Evolutionary conservation across 2,888 invertebrate species (phyloP).

Genomic region (Octodonta nipae): DNA sequence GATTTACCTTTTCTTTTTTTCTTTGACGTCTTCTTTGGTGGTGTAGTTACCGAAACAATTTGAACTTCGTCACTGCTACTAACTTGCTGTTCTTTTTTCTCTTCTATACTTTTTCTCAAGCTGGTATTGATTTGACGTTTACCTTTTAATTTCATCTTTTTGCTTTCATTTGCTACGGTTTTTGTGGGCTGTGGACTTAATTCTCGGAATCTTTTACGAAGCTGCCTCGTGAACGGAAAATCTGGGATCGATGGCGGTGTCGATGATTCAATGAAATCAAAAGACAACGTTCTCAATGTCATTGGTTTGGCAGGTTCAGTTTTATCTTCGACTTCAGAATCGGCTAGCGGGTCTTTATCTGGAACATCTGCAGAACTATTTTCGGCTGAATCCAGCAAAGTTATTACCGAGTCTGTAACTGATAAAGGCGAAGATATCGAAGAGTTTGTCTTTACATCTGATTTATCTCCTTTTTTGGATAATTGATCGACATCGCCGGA

Average conservation of each 20-base stretch:
- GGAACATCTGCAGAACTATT: conserved; percentile 16
- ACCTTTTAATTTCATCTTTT: conserved; percentile 22
- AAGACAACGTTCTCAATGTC: conserved; percentile 20
- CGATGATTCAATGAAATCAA: conserved; percentile 23
- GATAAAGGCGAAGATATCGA: conserved; percentile 11
- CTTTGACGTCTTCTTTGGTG: conserved; percentile 16
- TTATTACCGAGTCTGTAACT: conserved; percentile 11
- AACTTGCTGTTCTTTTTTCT: conserved; percentile 36
- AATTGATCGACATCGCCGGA: too few relatives aligned
- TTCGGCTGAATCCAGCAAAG: conserved; percentile 11
- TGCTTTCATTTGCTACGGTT: conserved; percentile 14
- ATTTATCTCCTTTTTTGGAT: neutral
- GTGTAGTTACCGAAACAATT: conserved; percentile 13
- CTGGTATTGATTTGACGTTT: conserved; percentile 27
- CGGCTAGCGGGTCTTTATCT: conserved; percentile 32
- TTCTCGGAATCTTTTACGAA: conserved; percentile 25
- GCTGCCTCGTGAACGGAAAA: conserved; percentile 13
- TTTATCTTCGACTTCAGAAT: conserved; percentile 36
- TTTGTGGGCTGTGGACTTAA: conserved; percentile 14
- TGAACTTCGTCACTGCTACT: conserved; percentile 39
- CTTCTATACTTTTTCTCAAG: conserved; percentile 37
- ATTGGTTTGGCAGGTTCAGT: conserved; percentile 25
- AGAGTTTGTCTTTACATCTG: conserved; percentile 10
- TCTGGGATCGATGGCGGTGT: conserved; percentile 14
- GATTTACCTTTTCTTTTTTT: conserved; percentile 1